phyloP scores from a whole-genome alignment of 2,797 vertebrate species.

The Oreonectes daqikongensis region DNA sequence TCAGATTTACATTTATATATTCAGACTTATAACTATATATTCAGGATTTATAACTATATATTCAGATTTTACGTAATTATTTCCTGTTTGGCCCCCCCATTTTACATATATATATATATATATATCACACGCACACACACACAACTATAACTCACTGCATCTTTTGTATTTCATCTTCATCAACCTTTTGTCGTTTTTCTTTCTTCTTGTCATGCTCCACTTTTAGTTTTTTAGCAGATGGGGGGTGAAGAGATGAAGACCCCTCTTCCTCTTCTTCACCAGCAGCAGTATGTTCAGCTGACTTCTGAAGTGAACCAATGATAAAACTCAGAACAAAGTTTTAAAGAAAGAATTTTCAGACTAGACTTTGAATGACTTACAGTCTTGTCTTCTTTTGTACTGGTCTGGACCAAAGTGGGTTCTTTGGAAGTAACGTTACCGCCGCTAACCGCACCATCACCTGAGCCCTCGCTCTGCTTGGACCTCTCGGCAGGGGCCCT shows the following conservation, averaged over 20 bases:
- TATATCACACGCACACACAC: no score
- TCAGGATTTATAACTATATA: no score
- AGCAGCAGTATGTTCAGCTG: slow-evolving; percentile 61
- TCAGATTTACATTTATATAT: no score
- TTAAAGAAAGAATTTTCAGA: neutral
- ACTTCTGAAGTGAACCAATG: neutral
- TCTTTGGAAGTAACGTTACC: neutral
- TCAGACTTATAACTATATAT: no score
- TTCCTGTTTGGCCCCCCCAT: no score
- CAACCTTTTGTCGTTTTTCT: slow-evolving; percentile 94
- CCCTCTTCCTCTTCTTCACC: slow-evolving; percentile 84
- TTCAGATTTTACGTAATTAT: no score
- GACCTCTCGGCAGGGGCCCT: slow-evolving; percentile 49
- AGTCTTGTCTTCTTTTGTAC: slow-evolving; percentile 42
- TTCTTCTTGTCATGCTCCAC: slow-evolving; percentile 92
- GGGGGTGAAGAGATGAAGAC: slow-evolving; percentile 66
- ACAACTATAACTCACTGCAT: slow-evolving; percentile 88
- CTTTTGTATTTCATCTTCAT: slow-evolving; percentile 99
- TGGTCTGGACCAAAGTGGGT: neutral
- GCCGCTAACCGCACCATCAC: slow-evolving; percentile 34
- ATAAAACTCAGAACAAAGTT: neutral
- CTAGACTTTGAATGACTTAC: slow-evolving; percentile 17
- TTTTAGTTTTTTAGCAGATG: slow-evolving; percentile 83
- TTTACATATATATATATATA: no score
- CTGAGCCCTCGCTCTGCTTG: slow-evolving; percentile 45